Evolutionary conservation across 1,140 invertebrate genomes (phyloP).

Genomic region (Heliconius himera): DNA sequence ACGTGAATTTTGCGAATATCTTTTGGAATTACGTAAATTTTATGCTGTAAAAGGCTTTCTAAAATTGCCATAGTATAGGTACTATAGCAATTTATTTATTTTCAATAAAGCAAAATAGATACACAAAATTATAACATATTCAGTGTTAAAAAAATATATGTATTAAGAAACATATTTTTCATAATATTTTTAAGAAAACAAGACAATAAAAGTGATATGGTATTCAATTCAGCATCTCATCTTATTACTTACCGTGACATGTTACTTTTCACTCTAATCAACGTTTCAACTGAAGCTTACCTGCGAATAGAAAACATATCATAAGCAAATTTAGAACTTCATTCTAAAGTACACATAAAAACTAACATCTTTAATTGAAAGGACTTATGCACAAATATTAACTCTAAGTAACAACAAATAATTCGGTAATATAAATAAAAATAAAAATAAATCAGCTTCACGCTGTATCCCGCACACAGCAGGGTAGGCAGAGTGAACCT

Average conservation of each 20-base stretch:
- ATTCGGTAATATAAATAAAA: no score
- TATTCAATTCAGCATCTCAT: neutral
- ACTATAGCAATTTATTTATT: no score
- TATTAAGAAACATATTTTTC: neutral
- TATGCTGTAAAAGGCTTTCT: neutral
- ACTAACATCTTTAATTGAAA: neutral
- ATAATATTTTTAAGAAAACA: no score
- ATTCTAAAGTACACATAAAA: neutral
- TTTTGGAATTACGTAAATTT: neutral
- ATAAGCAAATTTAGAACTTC: neutral
- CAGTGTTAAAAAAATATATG: neutral
- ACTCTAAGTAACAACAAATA: neutral
- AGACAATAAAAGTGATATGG: neutral
- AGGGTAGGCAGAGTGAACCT: no score
- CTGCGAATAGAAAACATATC: constrained; percentile 18
- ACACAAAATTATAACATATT: neutral
- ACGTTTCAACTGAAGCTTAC: constrained; percentile 6
- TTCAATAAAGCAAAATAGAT: neutral
- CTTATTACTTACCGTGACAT: neutral
- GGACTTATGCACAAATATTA: neutral
- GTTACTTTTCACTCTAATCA: neutral
- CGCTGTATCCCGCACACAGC: no score
- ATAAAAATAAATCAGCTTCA: no score
- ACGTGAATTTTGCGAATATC: neutral
- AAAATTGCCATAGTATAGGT: neutral